These are phyloP conservation scores for Hirtodrosophila alboralis DNA, from an alignment of 2,888 invertebrate genomes.

Conservation along the genomic window DNA sequence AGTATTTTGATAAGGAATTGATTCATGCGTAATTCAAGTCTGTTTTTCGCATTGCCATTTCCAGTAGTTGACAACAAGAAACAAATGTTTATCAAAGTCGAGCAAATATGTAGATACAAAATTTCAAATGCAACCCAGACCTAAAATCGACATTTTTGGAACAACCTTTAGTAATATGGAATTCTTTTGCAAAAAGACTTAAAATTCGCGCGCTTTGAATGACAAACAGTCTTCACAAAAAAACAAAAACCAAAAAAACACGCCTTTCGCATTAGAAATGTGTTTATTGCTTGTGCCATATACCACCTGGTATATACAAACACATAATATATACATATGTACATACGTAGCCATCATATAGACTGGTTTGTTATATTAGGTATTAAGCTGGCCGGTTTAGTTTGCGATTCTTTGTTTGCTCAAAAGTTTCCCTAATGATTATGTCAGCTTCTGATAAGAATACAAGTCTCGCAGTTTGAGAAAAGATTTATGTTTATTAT, in stretches of 20 bases:
- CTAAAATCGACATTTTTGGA: constrained; percentile 18
- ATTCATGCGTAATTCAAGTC: constrained; percentile 5
- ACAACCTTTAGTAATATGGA: constrained; percentile 25
- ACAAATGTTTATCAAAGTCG: constrained; percentile 25
- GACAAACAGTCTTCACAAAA: constrained; percentile 38
- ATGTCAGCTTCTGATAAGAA: constrained; percentile 25
- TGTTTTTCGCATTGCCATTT: constrained; percentile 1
- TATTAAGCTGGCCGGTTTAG: constrained; percentile 18
- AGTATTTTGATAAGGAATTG: constrained; percentile 50
- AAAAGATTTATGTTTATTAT: constrained; percentile 23
- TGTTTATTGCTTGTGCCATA: constrained; percentile 38
- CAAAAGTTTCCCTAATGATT: constrained; percentile 25
- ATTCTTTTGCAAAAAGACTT: constrained; percentile 34
- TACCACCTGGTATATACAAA: constrained; percentile 9
- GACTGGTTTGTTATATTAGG: constrained; percentile 42
- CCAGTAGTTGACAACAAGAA: constrained; percentile 21
- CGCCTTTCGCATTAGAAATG: constrained; percentile 55
- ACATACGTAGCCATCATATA: constrained; percentile 1
- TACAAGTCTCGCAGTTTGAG: constrained; percentile 1
- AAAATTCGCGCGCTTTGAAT: constrained; percentile 40
- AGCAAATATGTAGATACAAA: background rate
- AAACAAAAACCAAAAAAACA: too few species aligned
- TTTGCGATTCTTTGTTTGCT: constrained; percentile 42
- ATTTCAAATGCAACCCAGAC: constrained; percentile 36
- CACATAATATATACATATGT: constrained; percentile 13